phyloP scores from a whole-genome alignment of 2,113 vertebrate species.

The Hystrix cristata region DNA sequence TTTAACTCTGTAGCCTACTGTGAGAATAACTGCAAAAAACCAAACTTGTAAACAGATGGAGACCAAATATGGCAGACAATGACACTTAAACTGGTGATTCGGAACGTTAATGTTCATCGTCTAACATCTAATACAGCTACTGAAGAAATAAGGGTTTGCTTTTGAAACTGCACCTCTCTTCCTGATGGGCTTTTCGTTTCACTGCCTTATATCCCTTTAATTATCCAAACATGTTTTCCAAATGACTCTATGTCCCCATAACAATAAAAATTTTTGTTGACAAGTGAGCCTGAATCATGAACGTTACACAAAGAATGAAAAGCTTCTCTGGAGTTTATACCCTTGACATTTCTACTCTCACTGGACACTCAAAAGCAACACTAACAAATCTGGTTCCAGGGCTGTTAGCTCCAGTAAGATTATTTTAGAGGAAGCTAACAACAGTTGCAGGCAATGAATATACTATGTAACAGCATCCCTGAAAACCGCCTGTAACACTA shows the following conservation, averaged over 20 bases:
- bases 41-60: background rate
- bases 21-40: background rate
- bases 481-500: background rate
- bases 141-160: constrained; percentile 51
- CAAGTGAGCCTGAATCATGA: background rate
- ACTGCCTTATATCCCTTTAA: constrained; percentile 42
- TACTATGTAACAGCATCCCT: background rate
- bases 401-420: background rate
- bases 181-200: constrained; percentile 45
- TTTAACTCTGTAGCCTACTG: background rate
- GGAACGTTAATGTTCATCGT: constrained; percentile 40
- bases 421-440: background rate
- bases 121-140: background rate
- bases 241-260: background rate
- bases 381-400: constrained; percentile 8
- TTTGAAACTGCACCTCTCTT: constrained; percentile 56
- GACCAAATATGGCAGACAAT: constrained; percentile 47
- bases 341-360: background rate
- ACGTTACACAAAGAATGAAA: background rate
- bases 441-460: background rate
- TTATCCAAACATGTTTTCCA: background rate
- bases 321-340: background rate
- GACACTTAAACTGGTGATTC: background rate
- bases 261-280: constrained; percentile 13
- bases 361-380: background rate